A percentile compares a stretch with the other conserved stretches of the same genome.
phyloP scores from a whole-genome alignment of 92 coral and sea anemone genomes.

The Porites evermanni region DNA sequence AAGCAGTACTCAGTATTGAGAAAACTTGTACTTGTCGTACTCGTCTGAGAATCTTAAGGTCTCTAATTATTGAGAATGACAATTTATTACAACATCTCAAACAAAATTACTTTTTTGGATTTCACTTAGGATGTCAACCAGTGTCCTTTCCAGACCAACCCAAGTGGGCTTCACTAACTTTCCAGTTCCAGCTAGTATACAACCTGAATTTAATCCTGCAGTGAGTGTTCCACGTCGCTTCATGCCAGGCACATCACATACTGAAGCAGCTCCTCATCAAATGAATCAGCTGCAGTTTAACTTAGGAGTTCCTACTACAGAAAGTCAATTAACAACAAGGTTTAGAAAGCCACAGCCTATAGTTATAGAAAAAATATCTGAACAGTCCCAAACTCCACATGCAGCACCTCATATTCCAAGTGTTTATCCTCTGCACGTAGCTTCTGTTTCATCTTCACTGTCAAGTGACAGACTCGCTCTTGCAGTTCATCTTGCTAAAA shows the following conservation, averaged over 20 bases:
- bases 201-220: conserved; percentile 10
- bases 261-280: conserved; percentile 59
- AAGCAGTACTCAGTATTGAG: no score
- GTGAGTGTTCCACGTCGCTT: conserved; percentile 46
- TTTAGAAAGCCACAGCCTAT: conserved; percentile 93
- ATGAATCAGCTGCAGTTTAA: conserved; percentile 88
- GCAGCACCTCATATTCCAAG: neutral
- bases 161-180: conserved; percentile 67
- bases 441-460: conserved; percentile 69
- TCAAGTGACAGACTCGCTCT: conserved; percentile 86
- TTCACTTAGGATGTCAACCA: conserved; percentile 57
- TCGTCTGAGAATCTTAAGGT: no score
- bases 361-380: conserved; percentile 79
- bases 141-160: conserved; percentile 71
- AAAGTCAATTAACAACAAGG: conserved; percentile 82
- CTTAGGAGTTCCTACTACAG: conserved; percentile 79
- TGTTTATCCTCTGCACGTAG: conserved; percentile 23
- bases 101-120: neutral
- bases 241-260: neutral
- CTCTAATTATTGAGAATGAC: no score
- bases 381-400: neutral
- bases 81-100: no score
- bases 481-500: conserved; percentile 93
- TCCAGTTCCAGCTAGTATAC: conserved; percentile 38
- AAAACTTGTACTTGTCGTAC: no score